Conservation (phyloP, 2,797 vertebrate species). For the Pyrrhura leucotis region DNA sequence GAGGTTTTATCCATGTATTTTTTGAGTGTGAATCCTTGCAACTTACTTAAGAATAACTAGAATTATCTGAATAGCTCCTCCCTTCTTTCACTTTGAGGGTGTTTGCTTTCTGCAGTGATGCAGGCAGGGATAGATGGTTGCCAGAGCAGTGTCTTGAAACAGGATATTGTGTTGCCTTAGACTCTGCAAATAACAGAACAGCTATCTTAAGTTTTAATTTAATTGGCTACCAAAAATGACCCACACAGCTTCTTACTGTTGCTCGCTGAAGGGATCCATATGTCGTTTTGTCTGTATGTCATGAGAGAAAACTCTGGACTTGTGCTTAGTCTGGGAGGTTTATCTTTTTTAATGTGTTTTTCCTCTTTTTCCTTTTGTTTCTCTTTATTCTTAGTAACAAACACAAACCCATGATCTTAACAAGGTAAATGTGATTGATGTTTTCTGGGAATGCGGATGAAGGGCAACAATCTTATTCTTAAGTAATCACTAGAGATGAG, state of each 20-base stretch:
- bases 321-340: background rate
- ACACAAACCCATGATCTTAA: background rate
- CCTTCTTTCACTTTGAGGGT: background rate
- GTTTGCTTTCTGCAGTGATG: background rate
- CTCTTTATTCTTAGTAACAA: background rate
- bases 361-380: background rate
- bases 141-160: background rate
- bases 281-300: background rate
- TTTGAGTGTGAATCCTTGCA: background rate
- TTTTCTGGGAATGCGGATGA: background rate
- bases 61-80: background rate
- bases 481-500: background rate
- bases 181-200: background rate
- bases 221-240: background rate
- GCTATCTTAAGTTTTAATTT: background rate
- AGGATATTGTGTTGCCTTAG: background rate
- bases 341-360: background rate
- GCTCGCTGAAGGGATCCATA: background rate
- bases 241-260: background rate
- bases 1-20: background rate
- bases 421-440: background rate
- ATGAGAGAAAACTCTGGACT: background rate
- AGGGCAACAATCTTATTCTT: background rate
- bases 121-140: background rate
- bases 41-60: background rate